Conservation (phyloP, 2,113 vertebrate species). For the Sebastes schlegelii region DNA sequence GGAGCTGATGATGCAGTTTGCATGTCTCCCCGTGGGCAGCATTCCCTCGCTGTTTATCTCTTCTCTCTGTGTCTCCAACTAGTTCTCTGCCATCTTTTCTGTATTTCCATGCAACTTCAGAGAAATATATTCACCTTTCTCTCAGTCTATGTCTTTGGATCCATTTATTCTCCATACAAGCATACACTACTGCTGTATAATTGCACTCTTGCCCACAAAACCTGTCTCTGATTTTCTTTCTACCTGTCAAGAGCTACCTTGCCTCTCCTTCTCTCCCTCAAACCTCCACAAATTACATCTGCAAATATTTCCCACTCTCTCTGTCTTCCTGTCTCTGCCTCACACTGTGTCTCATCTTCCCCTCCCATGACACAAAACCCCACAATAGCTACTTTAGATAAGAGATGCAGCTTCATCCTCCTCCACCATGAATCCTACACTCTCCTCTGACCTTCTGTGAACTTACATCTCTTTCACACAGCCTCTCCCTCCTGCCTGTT, state of each 20-base stretch:
- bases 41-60: constrained; percentile 43
- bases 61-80: constrained; percentile 18
- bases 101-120: constrained; percentile 4
- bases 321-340: neutral
- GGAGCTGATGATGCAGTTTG: constrained; percentile 66
- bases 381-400: constrained; percentile 11
- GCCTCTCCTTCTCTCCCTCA: constrained; percentile 29
- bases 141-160: constrained; percentile 1
- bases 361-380: constrained; percentile 25
- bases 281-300: constrained; percentile 31
- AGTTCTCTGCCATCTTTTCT: constrained; percentile 18
- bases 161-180: constrained; percentile 11
- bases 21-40: constrained; percentile 54
- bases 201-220: constrained; percentile 9
- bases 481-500: constrained; percentile 17
- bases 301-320: constrained; percentile 9
- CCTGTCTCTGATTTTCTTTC: constrained; percentile 12
- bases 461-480: constrained; percentile 3
- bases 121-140: constrained; percentile 3
- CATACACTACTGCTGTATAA: constrained; percentile 16
- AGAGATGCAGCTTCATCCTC: constrained; percentile 1
- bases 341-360: neutral
- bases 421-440: neutral
- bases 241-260: neutral
- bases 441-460: constrained; percentile 20